Base-by-base conservation (phyloP, 2,888 invertebrate species). In the Polymixis flavicincta region DNA sequence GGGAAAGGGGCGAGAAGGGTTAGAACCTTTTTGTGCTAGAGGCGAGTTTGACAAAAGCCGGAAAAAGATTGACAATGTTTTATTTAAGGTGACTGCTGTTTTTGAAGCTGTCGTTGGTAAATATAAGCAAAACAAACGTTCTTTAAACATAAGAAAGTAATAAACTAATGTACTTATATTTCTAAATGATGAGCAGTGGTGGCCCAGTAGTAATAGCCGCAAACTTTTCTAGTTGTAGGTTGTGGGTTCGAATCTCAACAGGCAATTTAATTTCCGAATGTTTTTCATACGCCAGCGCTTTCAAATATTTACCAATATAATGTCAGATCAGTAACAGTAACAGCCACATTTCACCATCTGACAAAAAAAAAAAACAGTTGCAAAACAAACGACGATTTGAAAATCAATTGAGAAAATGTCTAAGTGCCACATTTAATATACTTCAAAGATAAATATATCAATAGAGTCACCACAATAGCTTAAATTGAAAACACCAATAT, bases 1-100 rank as follows among this genome's bases (percentile, higher is more conserved):
- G 60, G n/a, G 11, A 74, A 82, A 80, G 50, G 81, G 74, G 52
- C 25, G 32, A 22, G 28, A 22, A n/a, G 28, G 13, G 2, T 25
- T 13, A 9, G 22, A 50, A 50, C 54, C 69, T 67, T 84, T 77
- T 66, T 80, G 28, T 60, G n/a, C 14, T 13, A 13, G 5, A 19
- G n/a, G 32, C 37, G 25, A 82, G 60, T 54, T 59, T 28, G 48
- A 48, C 22, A n/a, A 54, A 52, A 50, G 22, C n/a, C n/a, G 11
- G 61, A 19, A 80, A 60, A 45, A 32, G 52, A 71, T 80, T 54
- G 80, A 61, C 28, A 22, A 54, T 66, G 19, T 42, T 80, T 61
- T 55, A 55, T 55, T 28, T 8, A 37, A 32, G 45, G 42, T 59
- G 25, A 22, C 22, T 55, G 37, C 45, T 60, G 19, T 25, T 52